Evolutionary conservation across 2,888 invertebrate genomes (phyloP).

Genomic region (Scaptomyza parva): DNA sequence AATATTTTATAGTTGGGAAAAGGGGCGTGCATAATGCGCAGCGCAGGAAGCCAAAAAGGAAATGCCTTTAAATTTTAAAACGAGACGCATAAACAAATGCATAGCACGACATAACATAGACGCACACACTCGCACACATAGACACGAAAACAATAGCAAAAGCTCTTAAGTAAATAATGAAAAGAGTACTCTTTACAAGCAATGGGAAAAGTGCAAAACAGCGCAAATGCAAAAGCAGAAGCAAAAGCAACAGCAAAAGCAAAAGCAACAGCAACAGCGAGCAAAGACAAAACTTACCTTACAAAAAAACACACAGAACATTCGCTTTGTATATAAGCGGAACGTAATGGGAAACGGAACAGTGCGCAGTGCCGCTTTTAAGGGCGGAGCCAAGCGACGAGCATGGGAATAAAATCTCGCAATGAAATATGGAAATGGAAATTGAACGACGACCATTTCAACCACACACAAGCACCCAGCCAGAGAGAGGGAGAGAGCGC

Average conservation of each 20-base stretch:
- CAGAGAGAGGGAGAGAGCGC: background rate
- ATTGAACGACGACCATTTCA: conserved; percentile 67
- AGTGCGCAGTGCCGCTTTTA: conserved; percentile 48
- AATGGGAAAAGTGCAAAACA: conserved; percentile 52
- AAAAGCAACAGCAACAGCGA: conserved; percentile 45
- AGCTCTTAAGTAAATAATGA: conserved; percentile 78
- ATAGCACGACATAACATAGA: conserved; percentile 44
- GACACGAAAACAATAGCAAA: conserved; percentile 40
- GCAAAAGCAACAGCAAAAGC: conserved; percentile 40
- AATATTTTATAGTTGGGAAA: conserved; percentile 45
- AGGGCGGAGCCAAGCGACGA: conserved; percentile 63
- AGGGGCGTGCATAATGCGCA: background rate
- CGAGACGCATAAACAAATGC: conserved; percentile 80
- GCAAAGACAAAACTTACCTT: conserved; percentile 31
- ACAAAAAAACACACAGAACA: conserved; percentile 43
- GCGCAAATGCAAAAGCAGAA: conserved; percentile 39
- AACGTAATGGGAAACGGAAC: conserved; percentile 65
- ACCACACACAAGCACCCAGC: conserved; percentile 35
- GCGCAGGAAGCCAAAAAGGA: conserved; percentile 44
- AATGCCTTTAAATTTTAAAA: conserved; percentile 79
- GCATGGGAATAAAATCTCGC: conserved; percentile 59
- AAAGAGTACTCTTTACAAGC: conserved; percentile 58
- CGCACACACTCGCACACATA: conserved; percentile 25
- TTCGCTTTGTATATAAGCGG: conserved; percentile 59
- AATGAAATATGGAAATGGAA: conserved; percentile 61